Conservation (phyloP, 2,113 vertebrate species). For the Charina bottae region DNA sequence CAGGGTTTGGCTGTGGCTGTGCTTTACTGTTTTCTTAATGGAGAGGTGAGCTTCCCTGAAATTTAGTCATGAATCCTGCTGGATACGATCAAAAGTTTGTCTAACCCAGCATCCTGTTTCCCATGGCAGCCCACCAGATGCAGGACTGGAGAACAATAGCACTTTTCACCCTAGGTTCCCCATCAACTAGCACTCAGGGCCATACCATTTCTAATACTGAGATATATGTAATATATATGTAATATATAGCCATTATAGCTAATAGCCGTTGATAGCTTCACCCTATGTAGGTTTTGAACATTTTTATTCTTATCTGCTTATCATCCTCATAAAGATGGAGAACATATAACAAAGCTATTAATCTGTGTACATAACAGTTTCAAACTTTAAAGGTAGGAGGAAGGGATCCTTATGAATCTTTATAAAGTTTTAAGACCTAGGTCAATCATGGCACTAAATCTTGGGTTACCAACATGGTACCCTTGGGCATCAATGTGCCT, state of each 20-base stretch:
- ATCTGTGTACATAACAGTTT: too few relatives aligned
- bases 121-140: background rate
- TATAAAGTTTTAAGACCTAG: background rate
- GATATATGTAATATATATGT: background rate
- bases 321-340: background rate
- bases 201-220: background rate
- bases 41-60: constrained; percentile 82
- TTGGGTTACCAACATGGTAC: background rate
- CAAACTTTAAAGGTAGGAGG: background rate
- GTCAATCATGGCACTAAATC: background rate
- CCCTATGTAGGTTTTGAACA: background rate
- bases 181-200: background rate
- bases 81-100: background rate
- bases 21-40: constrained; percentile 98
- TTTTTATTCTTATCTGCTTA: background rate
- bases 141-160: background rate
- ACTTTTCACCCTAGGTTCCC: background rate
- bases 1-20: constrained; percentile 94
- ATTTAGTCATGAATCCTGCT: background rate
- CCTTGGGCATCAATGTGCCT: background rate
- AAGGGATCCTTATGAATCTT: background rate
- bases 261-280: background rate
- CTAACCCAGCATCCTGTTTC: background rate
- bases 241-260: background rate
- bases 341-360: background rate